Base-by-base conservation (phyloP, 2,113 vertebrate species). In the Cnemophilus loriae region DNA sequence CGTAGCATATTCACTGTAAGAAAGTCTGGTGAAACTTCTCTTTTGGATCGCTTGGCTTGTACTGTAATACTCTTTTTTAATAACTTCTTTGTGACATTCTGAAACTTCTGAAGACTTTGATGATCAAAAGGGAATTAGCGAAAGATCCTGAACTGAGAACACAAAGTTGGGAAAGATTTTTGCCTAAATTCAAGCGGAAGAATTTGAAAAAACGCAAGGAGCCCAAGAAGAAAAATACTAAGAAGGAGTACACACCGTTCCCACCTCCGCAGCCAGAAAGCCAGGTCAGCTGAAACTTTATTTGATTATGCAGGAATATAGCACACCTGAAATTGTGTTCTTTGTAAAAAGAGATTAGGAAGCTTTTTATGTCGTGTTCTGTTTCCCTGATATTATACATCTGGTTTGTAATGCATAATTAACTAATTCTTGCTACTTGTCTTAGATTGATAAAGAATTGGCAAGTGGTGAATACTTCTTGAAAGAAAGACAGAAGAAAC, bases 171-270 rank as follows among this genome's bases (percentile, higher is more conserved):
- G 99, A 99, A 75, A 98, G 99, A 56, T 99, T 99, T 98, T 98
- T 99, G 94, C 99, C 99, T 10, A 98, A 98, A 75, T 99, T 99
- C 97, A 98, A 98, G 70, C 98, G 98, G 96, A 99, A 99, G 96
- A 99, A 99, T 97, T 96, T 99, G 90, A 98, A 98, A 92, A 99
- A 99, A 95, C 99, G 99, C 50, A 98, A 99, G 93, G 98, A 99
- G 84, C 99, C 99, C 21, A 99, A 98, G 96, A 99, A 99, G 97
- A 99, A 99, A 97, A 98, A 92, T 15, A 63, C 95, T 41, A 99
- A 99, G 98, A 99, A 99, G 96, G 98, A 98, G 46, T 99, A 99
- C 96, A 99, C 99, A 1, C 99, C 99, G 0, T 99, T 99, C 98
- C 99, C 99, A 23, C 99, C 99, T 9, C 97, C 98, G 0, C 99